Evolutionary conservation across 2,113 vertebrate species (phyloP).

Genomic region (Neomonachus schauinslandi): DNA sequence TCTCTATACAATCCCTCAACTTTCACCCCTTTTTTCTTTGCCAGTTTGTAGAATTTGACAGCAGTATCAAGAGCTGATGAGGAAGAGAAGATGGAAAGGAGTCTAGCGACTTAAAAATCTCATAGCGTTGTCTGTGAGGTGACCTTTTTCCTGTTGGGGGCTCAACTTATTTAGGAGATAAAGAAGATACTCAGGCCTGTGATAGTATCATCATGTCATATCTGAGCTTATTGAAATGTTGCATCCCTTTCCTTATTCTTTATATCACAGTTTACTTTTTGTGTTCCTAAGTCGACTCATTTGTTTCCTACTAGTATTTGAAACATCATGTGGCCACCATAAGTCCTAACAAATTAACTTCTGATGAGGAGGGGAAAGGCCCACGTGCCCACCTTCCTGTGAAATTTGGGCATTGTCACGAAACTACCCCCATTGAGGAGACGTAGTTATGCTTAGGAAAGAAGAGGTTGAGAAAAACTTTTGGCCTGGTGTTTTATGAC

Average conservation of each 20-base stretch:
- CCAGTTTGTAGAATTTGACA: constrained; percentile 81
- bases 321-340: constrained; percentile 55
- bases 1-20: constrained; percentile 74
- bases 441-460: background rate
- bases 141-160: constrained; percentile 82
- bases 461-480: constrained; percentile 24
- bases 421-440: background rate
- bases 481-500: background rate
- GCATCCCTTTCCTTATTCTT: constrained; percentile 39
- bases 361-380: background rate
- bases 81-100: constrained; percentile 77
- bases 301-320: constrained; percentile 69
- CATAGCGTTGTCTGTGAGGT: constrained; percentile 73
- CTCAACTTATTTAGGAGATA: constrained; percentile 83
- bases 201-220: constrained; percentile 77
- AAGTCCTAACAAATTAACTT: background rate
- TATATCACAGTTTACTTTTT: constrained; percentile 62
- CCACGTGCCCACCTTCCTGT: background rate
- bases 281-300: constrained; percentile 62
- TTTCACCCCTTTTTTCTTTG: constrained; percentile 82
- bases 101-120: constrained; percentile 81
- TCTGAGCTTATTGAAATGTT: constrained; percentile 74
- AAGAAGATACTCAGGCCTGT: constrained; percentile 81
- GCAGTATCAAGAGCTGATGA: constrained; percentile 81
- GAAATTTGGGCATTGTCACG: background rate